Percentiles rank a stretch among this genome's conserved stretches.
These are phyloP conservation scores for Nephila pilipes DNA, from an alignment of 1,140 invertebrate genomes.

Conservation along the genomic window DNA sequence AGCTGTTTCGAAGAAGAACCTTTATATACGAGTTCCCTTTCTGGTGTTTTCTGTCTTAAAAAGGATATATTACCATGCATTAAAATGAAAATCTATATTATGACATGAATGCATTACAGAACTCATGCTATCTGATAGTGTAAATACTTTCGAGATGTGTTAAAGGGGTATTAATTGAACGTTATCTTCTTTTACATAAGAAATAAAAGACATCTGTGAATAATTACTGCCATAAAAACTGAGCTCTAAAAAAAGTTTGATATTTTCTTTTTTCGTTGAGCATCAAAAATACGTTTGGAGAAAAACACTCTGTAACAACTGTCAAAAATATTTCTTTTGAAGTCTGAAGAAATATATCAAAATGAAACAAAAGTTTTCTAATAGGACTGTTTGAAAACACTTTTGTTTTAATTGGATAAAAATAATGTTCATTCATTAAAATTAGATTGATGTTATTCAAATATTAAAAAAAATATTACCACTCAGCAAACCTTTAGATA, in stretches of 20 bases:
- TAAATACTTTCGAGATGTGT: neutral
- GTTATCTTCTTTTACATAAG: neutral
- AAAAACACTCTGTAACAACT: neutral
- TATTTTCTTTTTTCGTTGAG: neutral
- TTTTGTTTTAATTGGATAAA: too few species aligned
- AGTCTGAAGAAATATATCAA: too few species aligned
- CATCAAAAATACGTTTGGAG: neutral
- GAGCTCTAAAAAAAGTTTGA: neutral
- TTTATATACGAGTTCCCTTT: neutral
- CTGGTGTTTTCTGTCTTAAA: neutral
- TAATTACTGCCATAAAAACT: neutral
- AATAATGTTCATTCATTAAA: too few species aligned
- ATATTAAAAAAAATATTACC: too few species aligned
- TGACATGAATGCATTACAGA: neutral
- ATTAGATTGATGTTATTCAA: too few species aligned
- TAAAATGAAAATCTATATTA: neutral
- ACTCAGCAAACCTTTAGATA: too few species aligned
- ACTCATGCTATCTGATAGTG: neutral
- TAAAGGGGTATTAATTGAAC: neutral
- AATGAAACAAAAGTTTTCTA: too few species aligned
- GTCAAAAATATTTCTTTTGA: too few species aligned
- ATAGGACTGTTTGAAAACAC: too few species aligned
- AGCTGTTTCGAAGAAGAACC: neutral
- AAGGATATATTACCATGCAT: neutral
- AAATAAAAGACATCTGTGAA: neutral